Percentiles rank a stretch among this genome's conserved stretches.
These are phyloP conservation scores for Euplagia quadripunctaria DNA, from an alignment of 2,888 invertebrate species.

Conservation along the genomic window DNA sequence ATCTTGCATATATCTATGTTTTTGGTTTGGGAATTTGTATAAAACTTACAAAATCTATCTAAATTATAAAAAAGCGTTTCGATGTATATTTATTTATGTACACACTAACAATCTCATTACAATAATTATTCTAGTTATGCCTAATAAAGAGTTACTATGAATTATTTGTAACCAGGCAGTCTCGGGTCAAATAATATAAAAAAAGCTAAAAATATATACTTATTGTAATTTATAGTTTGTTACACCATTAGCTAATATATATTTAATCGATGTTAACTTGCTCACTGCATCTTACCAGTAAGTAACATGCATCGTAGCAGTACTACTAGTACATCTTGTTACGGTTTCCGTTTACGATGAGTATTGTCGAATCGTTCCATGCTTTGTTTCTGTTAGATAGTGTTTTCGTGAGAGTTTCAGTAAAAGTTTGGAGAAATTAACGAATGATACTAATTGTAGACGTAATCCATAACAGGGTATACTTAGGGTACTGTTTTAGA, in stretches of 20 bases:
- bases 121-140: conserved; percentile 14
- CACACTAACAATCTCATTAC: conserved; percentile 14
- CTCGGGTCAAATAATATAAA: neutral
- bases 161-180: neutral
- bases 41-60: conserved; percentile 37
- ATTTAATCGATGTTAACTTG: neutral
- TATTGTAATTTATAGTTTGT: neutral
- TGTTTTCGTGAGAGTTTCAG: too few species aligned
- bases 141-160: conserved; percentile 9
- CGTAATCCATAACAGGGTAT: neutral
- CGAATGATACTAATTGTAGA: neutral
- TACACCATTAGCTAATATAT: neutral
- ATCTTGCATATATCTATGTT: conserved; percentile 26
- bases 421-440: neutral
- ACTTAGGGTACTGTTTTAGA: neutral
- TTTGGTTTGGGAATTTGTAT: conserved; percentile 40
- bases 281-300: neutral
- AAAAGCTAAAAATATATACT: neutral
- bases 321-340: neutral
- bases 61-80: conserved; percentile 24
- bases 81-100: conserved; percentile 26
- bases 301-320: neutral
- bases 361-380: neutral
- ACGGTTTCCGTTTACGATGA: neutral
- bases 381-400: neutral